phyloP scores from a whole-genome alignment of 2,797 vertebrate species.

The Eospalax fontanierii region DNA sequence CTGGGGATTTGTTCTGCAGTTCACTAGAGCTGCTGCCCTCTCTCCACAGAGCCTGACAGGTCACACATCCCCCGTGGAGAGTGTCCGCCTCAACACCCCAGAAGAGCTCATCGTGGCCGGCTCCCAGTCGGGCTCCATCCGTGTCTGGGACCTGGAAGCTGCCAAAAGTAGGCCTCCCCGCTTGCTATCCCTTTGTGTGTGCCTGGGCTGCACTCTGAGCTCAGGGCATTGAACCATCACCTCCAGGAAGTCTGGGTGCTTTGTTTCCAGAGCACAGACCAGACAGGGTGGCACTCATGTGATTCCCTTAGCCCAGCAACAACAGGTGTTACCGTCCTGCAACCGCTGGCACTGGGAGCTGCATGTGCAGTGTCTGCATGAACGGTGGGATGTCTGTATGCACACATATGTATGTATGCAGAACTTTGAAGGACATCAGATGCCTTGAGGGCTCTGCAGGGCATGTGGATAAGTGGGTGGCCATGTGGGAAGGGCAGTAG shows the following conservation, averaged over 20 bases:
- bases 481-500: background rate
- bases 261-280: background rate
- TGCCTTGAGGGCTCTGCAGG: background rate
- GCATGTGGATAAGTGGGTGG: background rate
- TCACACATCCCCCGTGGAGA: conserved; percentile 95
- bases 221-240: background rate
- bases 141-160: conserved; percentile 98
- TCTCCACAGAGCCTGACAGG: conserved; percentile 94
- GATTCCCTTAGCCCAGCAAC: fast-evolving
- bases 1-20: background rate
- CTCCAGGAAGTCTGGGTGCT: background rate
- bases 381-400: too few relatives aligned
- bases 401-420: background rate
- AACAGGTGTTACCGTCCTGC: background rate
- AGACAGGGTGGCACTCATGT: background rate
- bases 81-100: conserved; percentile 94
- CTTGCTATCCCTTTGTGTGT: fast-evolving
- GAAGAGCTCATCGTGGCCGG: conserved; percentile 97
- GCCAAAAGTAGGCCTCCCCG: conserved; percentile 94
- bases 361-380: background rate
- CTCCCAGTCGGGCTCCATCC: conserved; percentile 97
- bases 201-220: fast-evolving
- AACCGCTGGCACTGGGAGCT: background rate
- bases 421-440: background rate
- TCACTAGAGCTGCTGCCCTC: background rate